Evolutionary conservation across 2,888 invertebrate genomes (phyloP), one percentile per base, ranked within the genome.

Genomic region (Mimumesa dahlbomi): DNA sequence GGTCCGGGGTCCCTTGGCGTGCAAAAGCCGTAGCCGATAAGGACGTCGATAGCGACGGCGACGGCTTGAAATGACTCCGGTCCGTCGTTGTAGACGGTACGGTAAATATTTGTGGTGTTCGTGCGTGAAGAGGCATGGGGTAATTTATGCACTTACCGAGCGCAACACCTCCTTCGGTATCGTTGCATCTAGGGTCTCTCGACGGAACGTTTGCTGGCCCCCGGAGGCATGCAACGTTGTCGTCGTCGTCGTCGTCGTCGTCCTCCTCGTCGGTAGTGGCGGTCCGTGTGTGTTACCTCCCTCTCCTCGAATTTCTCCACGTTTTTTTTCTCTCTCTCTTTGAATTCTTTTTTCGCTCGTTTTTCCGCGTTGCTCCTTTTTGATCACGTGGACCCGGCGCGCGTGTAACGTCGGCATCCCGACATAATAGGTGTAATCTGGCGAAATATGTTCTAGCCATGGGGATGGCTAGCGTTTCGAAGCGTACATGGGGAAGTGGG

Each of bases 81-180:
- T 42, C 49, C 57, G 50, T 49, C n/a, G n/a, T 58, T 25, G 40
- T 63, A 67, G 54, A 63, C 65, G 59, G 53, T 59, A 63, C 52
- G 56, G 62, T 36, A 72, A 75, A 76, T 66, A 75, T 80, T 80
- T 75, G 62, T 62, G 61, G 70, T 64, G 50, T 71, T 68, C 56
- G 59, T 53, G 67, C 69, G 61, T 57, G 53, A 73, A 73, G 68
- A 57, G 67, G 52, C 19, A 36, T n/a, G 3, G 65, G 66, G 45
- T 66, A 73, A 76, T 78, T 71, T 73, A 74, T 70, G 69, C 68
- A 66, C 58, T 73, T 54, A 58, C 49, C 57, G 46, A 19, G 49
- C 64, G 61, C 69, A 69, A 74, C 69, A 66, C 54, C 54, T 62
- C 38, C 49, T 62, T 34, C 31, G 46, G 34, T 66, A 65, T 75